phyloP scores from a whole-genome alignment of 2,797 vertebrate genomes.

The Erpetoichthys calabaricus region DNA sequence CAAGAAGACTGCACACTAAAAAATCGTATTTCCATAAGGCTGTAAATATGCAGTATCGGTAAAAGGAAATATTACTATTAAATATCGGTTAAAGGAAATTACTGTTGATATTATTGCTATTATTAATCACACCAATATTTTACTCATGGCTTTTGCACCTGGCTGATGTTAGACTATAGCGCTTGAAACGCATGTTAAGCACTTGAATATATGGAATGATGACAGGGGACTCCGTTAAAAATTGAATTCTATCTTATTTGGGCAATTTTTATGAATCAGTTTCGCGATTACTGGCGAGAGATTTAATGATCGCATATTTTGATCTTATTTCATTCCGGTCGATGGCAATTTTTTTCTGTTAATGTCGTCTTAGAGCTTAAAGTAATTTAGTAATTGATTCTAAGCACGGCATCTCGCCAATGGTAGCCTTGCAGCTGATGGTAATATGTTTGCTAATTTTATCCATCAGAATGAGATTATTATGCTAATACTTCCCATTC shows the following conservation, averaged over 20 bases:
- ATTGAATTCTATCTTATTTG: conserved; percentile 98
- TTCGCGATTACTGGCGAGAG: conserved; percentile 93
- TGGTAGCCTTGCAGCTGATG: conserved; percentile 78
- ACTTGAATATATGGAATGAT: conserved; percentile 78
- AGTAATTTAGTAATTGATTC: conserved; percentile 99
- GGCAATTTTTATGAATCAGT: conserved; percentile 95
- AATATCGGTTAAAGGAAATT: no score
- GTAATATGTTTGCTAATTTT: conserved; percentile 98
- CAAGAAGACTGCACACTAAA: no score
- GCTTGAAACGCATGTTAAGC: conserved; percentile 32
- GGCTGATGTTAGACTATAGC: no score
- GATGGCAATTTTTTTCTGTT: conserved; percentile 98
- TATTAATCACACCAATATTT: no score
- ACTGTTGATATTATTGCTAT: no score
- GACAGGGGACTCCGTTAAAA: conserved; percentile 96
- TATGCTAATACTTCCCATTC: conserved; percentile 83
- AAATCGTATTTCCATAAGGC: no score
- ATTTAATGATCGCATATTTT: conserved; percentile 99
- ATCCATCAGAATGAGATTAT: conserved; percentile 96
- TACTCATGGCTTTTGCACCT: no score
- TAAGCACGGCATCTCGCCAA: conserved; percentile 74
- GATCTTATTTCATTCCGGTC: conserved; percentile 93
- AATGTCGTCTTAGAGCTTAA: conserved; percentile 98
- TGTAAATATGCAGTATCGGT: no score
- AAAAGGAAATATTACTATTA: no score